Evolutionary conservation across 2,888 invertebrate species (phyloP), one percentile per base, ranked within the genome.

Genomic region (Agrilus biguttatus): DNA sequence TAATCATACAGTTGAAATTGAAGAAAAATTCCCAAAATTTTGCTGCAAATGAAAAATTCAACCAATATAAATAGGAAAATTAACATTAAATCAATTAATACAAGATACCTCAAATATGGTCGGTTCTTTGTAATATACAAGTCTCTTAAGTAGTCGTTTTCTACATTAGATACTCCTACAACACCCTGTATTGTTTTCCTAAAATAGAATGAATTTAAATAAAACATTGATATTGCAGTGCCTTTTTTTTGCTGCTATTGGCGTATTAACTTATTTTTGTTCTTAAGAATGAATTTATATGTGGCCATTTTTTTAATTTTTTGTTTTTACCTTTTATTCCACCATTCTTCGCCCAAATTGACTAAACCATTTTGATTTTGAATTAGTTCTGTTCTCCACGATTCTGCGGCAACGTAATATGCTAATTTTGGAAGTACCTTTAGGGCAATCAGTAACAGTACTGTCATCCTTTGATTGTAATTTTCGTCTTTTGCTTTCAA

Each of bases 101-200:
- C n/a, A n/a, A n/a, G n/a, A n/a, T n/a, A 73, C 73, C 70, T 72
- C 51, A 74, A 64, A 51, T 68, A 72, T 41, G 76, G 75, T 53
- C 69, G 70, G 57, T 76, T 76, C 36, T 68, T 63, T 36, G 70
- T 55, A 41, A 75, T 66, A 41, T 67, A 63, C 2, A 69, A 60
- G 52, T 75, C 74, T 21, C 69, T 69, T 34, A 75, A 58, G 49
- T 72, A 67, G 55, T 75, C 75, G 7, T 55, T 55, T 52, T 72
- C 65, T 14, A 67, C 66, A 19, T 69, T 63, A 43, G 69, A 66
- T 17, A 72, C 59, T 43, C 68, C 57, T 19, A 69, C 67, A 49
- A 74, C 50, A 19, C 55, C 55, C 47, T 56, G 58, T 33, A 54
- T 50, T 14, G 54, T 48, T 38, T 54, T 50, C 43, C 62, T 59